Conservation (phyloP, 2,113 vertebrate genomes). For the Isichthys henryi region DNA sequence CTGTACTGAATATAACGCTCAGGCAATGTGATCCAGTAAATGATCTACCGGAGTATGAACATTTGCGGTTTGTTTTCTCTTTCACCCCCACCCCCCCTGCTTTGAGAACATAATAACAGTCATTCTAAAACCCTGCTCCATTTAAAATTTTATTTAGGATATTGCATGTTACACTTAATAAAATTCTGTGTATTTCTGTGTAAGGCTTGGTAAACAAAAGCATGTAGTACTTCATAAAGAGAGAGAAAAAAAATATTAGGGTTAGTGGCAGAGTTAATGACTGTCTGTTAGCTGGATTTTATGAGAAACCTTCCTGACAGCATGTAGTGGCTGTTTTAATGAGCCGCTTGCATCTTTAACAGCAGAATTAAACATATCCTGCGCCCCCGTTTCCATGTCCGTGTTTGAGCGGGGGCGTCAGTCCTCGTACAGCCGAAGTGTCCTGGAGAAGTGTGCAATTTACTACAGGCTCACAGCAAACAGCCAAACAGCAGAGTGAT, state of each 20-base stretch:
- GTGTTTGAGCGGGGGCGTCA: conserved; percentile 22
- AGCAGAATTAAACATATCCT: conserved; percentile 1
- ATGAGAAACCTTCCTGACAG: neutral
- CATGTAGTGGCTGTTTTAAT: neutral
- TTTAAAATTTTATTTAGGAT: neutral
- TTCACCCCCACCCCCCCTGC: neutral
- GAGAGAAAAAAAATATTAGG: neutral
- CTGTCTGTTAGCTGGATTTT: neutral
- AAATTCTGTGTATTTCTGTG: neutral
- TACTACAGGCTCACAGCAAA: conserved; percentile 24
- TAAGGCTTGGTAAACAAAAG: neutral
- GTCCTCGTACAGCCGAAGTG: conserved; percentile 16
- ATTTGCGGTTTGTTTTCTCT: neutral
- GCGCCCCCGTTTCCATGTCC: neutral
- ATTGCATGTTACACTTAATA: neutral
- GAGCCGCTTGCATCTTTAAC: conserved; percentile 5
- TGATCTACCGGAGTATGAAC: neutral
- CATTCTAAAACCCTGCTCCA: neutral
- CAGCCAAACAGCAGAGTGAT: conserved; percentile 21
- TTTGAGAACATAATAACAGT: neutral
- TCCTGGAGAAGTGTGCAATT: conserved; percentile 23
- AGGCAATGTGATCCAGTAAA: neutral
- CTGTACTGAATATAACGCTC: neutral
- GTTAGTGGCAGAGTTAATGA: neutral
- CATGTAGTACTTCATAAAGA: neutral